Conservation (phyloP, 2,113 vertebrate genomes). For the Megaptera novaeangliae region DNA sequence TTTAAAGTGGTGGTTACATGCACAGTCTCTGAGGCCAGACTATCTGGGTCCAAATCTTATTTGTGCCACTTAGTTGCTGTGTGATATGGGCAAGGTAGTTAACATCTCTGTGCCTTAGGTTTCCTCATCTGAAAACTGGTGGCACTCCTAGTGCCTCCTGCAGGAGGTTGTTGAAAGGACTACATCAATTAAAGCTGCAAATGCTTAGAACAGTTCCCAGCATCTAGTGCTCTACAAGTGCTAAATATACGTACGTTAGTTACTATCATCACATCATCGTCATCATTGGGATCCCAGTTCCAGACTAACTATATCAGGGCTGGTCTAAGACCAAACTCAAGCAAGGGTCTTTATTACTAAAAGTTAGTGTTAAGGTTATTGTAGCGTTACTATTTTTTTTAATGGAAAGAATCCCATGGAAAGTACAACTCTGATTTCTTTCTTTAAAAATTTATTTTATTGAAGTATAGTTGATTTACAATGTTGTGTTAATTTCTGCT, state of each 20-base stretch:
- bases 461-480: background rate
- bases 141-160: background rate
- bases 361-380: background rate
- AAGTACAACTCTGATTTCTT: background rate
- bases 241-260: background rate
- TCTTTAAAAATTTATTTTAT: background rate
- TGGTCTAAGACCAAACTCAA: background rate
- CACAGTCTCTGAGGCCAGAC: background rate
- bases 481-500: background rate
- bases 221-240: background rate
- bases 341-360: background rate
- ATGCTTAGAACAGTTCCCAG: background rate
- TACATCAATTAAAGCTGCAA: background rate
- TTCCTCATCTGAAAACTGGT: background rate
- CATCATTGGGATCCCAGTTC: background rate
- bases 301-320: background rate
- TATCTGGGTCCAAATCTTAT: background rate
- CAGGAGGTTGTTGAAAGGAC: background rate
- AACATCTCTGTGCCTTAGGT: background rate
- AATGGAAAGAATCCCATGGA: background rate
- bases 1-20: background rate
- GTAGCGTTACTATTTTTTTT: background rate
- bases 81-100: background rate
- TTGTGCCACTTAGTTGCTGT: background rate
- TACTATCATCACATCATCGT: background rate